Base-by-base conservation (phyloP, 1,140 invertebrate genomes). In the Leucophenga varia region DNA sequence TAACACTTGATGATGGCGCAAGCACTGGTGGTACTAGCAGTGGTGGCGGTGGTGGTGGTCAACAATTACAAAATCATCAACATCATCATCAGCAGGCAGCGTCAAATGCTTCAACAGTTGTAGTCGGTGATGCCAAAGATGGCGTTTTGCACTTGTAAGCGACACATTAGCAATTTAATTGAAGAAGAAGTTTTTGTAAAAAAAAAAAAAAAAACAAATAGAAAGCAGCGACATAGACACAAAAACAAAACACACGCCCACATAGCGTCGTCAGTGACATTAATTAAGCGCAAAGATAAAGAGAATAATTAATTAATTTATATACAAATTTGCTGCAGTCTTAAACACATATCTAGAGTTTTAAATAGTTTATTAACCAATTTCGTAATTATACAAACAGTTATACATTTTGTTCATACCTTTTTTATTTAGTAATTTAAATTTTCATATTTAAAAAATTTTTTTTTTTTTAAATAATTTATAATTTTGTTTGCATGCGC, bases 1-100 rank as follows among this genome's bases (percentile, higher is more conserved):
- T n/a, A 3, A 73, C 72, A 47, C 59, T 73, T 0, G 70, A 73
- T 44, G 70, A 73, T 35, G 65, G 65, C 47, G 61, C 63, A n/a
- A n/a, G n/a, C 8, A 67, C 54, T 13, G 49, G 44, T 14, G n/a
- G 19, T 18, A 31, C 46, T 3, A 39, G 41, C 13, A 47, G 31
- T 39, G 46, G 35, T 12, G 35, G 22, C 12, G 39, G 47, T 19
- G 3, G 42, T 36, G 8, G 16, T 43, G 34, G 20, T 39, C 32
- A 48, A 45, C 42, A 21, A 22, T 41, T 32, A 54, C 39, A 54
- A n/a, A n/a, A 43, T 35, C 35, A 61, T 22, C 55, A 47, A 34
- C 64, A 67, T 38, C 21, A 40, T 40, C 45, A 55, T 42, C 69
- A 72, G 43, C 68, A 61, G 49, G 61, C 68, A 30, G 55, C 61